Base-by-base conservation (phyloP, 2,797 vertebrate species). In the Sebastes melanostomus region DNA sequence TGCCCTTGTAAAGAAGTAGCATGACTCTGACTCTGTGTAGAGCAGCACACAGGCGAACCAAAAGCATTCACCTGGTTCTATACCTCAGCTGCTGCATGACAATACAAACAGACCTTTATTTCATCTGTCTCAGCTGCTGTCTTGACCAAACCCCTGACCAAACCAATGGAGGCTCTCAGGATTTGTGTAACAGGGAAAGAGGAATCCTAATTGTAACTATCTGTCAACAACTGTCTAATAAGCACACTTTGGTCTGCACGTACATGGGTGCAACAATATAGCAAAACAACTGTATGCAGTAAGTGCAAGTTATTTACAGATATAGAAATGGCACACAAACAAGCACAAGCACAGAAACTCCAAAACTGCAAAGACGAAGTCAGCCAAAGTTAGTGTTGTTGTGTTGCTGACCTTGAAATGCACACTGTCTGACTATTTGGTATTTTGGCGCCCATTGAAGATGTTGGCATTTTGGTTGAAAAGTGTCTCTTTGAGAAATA, bases 151-250 rank as follows among this genome's bases (percentile, higher is more conserved):
- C 4, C 55, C 38, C 76, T 72, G 66, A 65, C 66, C 54, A 71
- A 80, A 77, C 38, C 32, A 58, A 52, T 34, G 20, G 52, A 46
- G 46, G 16, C 83, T 75, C 32, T 80, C 22, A 32, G 36, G 34
- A 76, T 78, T 79, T 59, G 3, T 83, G 27, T 36, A 60, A 75
- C 16, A 14, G 68, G 65, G 74, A 75, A 78, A 73, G 14, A 80
- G 29, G 29, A 67, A 62, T 58, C 29, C 22, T 74, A 77, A 84
- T 72, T 72, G 36, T 75, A 82, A 71, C 70, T 65, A 73, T 73
- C 38, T 84, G 72, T 87, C 83, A 77, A 54, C 71, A 80, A 25
- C 68, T 60, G 58, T 58, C 50, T 73, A 58, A 77, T 58, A 22
- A 85, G 38, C 68, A 66, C 58, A 78, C 60, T 30, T 54, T 60